Evolutionary conservation across 2,888 invertebrate genomes (phyloP), one percentile per base, ranked within the genome.

Genomic region (Elgonia sp.): DNA sequence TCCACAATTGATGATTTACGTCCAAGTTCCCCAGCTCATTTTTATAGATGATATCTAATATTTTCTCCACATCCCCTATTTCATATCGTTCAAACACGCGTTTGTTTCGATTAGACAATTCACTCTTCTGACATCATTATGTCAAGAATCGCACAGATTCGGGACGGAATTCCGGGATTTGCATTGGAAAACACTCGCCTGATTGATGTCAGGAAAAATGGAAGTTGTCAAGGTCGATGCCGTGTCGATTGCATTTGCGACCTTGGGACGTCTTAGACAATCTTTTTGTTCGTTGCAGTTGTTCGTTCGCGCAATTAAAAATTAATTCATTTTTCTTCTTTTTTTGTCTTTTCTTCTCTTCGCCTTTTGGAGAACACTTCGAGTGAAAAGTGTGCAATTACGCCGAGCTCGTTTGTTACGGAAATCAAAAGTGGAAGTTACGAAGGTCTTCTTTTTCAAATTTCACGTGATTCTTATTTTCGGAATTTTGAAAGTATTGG

Each of bases 211-310:
- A 53, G 72, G 65, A 72, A 84, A 84, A 73, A 79, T 84, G 72
- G 73, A 80, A 69, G 85, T 50, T 69, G 80, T 75, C 80, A 85
- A 80, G 85, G 85, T 75, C 75, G 67, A 63, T 40, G 39, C n/a
- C 55, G 84, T 67, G 73, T 85, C 80, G 85, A 69, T 85, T 80
- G 75, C 79, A 67, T 57, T 79, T 39, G 50, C 63, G 80, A 85
- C 80, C 84, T 84, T 84, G 77, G 20, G 55, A 72, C 70, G 72
- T 77, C 77, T 70, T 63, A 42, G 84, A 75, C 67, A 39, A 72
- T 84, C 70, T 60, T 84, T 84, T 84, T 77, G 55, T 84, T 60
- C 65, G n/a, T 67, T 29, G 57, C 73, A 12, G 50, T 82, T 57
- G 73, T 67, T 67, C 73, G 42, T 14, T 57, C 55, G 73, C 18